Conservation (phyloP, 2,113 vertebrate genomes). For the Corythornis madagascariensis region DNA sequence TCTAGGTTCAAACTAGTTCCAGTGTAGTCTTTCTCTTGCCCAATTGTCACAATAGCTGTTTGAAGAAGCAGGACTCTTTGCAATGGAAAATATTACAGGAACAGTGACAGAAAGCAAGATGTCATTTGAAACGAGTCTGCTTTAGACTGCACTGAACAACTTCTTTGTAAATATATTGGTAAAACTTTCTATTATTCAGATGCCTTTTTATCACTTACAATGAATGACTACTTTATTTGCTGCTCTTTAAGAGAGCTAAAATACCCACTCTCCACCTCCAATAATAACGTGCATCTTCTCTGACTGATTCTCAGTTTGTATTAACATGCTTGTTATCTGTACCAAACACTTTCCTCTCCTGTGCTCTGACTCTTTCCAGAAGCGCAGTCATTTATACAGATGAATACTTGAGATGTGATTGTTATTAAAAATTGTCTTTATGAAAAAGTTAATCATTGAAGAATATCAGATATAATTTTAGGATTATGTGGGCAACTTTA, state of each 20-base stretch:
- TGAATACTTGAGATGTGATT: neutral
- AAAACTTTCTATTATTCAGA: neutral
- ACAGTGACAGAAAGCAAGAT: neutral
- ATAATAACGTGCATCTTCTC: neutral
- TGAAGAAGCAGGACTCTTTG: neutral
- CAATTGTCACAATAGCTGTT: neutral
- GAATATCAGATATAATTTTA: conserved; percentile 27
- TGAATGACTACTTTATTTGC: neutral
- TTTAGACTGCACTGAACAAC: neutral
- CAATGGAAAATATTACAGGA: neutral
- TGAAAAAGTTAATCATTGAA: conserved; percentile 32
- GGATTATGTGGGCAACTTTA: conserved; percentile 30
- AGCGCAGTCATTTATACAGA: conserved; percentile 1
- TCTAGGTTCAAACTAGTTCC: neutral
- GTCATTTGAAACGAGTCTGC: neutral
- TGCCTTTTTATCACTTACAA: neutral
- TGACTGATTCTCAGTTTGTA: neutral
- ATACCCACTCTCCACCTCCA: neutral
- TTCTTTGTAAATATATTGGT: neutral
- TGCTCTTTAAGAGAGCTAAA: neutral
- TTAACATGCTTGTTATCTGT: neutral
- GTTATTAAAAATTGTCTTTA: conserved; percentile 15
- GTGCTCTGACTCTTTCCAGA: conserved; percentile 26
- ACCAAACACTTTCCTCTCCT: neutral
- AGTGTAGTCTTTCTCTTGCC: neutral